Base-by-base conservation (phyloP, 2,888 invertebrate species). In the Campoplex capitator region DNA sequence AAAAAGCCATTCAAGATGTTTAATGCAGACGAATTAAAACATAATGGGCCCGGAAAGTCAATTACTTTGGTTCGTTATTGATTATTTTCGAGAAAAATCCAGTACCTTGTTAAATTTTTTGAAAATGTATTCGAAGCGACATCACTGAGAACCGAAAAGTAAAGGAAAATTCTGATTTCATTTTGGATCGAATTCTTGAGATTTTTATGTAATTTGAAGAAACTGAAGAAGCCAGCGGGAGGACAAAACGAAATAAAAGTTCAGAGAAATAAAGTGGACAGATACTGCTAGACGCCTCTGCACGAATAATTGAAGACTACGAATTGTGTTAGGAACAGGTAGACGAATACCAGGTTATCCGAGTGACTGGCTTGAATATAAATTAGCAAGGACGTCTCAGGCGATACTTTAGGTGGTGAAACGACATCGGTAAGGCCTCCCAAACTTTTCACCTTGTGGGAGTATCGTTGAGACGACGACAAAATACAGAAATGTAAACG, bases 291-390 rank as follows among this genome's bases (percentile, higher is more conserved):
- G 85, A 86, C 84, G 84, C 82, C 82, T 84, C 32, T n/a, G 78
- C 75, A 86, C 84, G 91, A 89, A 90, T 92, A 92, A 92, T 92
- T 92, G 91, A 88, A 88, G 87, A 88, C 85, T 83, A 67, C 78
- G 86, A 87, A 89, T 84, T 85, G 84, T 73, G 84, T 70, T 75
- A 80, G 78, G 88, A 90, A 89, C 88, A 88, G 89, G 88, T 88
- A 88, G 87, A 87, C 81, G 84, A 76, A 82, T 83, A 70, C 86
- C 80, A 79, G 85, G 89, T 90, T 88, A 89, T 90, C 89, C 89
- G 76, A 84, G 83, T 85, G 88, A 88, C 88, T 90, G 90, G 88
- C 87, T 89, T 85, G 91, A 92, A 92, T 92, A 92, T 91, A 92
- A 92, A 93, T 92, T 91, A 90, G 88, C 85, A 48, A 62, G 83